Base-by-base conservation (phyloP, 2,888 invertebrate genomes). In the Cosmopolites sordidus region DNA sequence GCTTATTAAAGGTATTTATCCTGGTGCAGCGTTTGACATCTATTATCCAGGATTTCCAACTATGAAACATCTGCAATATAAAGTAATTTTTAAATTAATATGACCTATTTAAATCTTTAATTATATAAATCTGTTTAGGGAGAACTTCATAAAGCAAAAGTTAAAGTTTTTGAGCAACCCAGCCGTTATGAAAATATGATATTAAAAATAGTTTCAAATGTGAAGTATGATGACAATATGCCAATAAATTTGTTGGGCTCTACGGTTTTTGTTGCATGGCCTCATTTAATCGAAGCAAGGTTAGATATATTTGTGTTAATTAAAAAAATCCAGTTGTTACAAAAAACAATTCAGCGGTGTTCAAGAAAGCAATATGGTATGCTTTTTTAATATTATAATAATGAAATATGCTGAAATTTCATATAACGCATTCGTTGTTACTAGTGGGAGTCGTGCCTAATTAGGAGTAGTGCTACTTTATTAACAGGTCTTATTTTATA, bases 41-140 rank as follows among this genome's bases (percentile, higher is more conserved):
- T 83, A 87, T 69, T 91, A 86, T 73, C 89, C 91, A 0, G 97
- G 97, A 8, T 98, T 98, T 72, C 96, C 97, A 0, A 93, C 93
- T 0, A 80, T 96, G 74, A 86, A 86, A 62, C 89, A 94, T 73
- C 75, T 97, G 30, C 77, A 84, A 16, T 92, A 92, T 70, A 79
- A 76, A 67, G 91, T 89, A 73, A 74, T 79, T 74, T 62, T 38
- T 16, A n/a, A n/a, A n/a, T n/a, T n/a, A n/a, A n/a, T n/a, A n/a
- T n/a, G n/a, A n/a, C n/a, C n/a, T n/a, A n/a, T 9, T n/a, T n/a
- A n/a, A n/a, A n/a, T n/a, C n/a, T n/a, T n/a, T n/a, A n/a, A n/a
- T n/a, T n/a, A n/a, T n/a, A n/a, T n/a, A n/a, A n/a, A n/a, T n/a
- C n/a, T n/a, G n/a, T 51, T 64, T 66, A 56, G 72, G 71, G 69